phyloP scores from a whole-genome alignment of 2,113 vertebrate species.

The Sitta europaea region DNA sequence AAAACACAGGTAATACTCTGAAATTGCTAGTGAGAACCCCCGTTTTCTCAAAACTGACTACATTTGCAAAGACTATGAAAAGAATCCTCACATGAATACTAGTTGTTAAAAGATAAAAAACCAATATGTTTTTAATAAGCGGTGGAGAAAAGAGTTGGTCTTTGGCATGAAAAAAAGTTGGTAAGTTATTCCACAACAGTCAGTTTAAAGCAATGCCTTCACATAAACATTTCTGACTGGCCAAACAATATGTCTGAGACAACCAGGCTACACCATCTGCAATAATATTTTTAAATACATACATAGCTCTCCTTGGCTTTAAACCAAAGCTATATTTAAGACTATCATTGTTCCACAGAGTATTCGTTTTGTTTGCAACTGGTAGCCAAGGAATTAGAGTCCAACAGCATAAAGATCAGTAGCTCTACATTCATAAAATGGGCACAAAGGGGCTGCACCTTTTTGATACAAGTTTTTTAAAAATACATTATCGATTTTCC shows the following conservation, averaged over 20 bases:
- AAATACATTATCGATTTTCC: background rate
- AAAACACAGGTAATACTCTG: background rate
- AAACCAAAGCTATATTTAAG: constrained; percentile 78
- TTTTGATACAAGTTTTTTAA: background rate
- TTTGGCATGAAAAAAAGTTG: constrained; percentile 47
- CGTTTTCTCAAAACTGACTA: background rate
- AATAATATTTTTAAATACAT: constrained; percentile 73
- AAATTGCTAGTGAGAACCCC: background rate
- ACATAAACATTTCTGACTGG: constrained; percentile 62
- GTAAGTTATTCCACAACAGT: constrained; percentile 34
- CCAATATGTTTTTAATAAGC: background rate
- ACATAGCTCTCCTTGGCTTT: constrained; percentile 65
- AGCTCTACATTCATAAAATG: background rate
- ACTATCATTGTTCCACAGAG: constrained; percentile 63
- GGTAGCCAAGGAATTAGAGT: constrained; percentile 53
- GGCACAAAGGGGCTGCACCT: background rate
- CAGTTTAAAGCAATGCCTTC: constrained; percentile 63
- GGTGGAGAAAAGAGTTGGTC: background rate
- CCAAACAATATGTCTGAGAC: constrained; percentile 74
- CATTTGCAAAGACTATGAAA: background rate
- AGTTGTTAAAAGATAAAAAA: background rate
- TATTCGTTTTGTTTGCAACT: constrained; percentile 58
- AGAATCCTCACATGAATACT: background rate
- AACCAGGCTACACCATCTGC: constrained; percentile 74
- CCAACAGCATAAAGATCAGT: background rate